A percentile compares a stretch with the other conserved stretches of the same genome.
Evolutionary conservation across 2,797 vertebrate species (phyloP).

Genomic region (Gymnodraco acuticeps): DNA sequence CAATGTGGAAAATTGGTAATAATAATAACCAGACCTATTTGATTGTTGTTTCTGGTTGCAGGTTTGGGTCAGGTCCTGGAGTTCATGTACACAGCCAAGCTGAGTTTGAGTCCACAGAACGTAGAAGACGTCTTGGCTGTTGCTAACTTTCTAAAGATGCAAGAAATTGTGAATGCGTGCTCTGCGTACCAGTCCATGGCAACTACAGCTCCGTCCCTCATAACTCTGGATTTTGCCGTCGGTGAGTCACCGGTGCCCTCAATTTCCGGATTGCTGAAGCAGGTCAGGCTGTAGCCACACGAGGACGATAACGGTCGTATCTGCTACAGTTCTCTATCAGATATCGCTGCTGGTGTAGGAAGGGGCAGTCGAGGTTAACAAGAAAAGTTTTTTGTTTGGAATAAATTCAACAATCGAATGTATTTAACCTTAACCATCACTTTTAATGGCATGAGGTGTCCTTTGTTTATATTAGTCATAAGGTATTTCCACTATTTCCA

Average conservation of each 20-base stretch:
- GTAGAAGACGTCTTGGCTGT: conserved; percentile 94
- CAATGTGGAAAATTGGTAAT: too few species aligned
- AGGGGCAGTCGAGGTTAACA: neutral
- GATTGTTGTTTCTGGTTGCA: conserved; percentile 68
- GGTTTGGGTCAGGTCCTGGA: conserved; percentile 96
- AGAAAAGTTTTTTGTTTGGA: neutral
- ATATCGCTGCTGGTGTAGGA: neutral
- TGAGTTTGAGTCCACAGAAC: conserved; percentile 91
- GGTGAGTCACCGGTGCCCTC: conserved; percentile 76
- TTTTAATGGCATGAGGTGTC: neutral
- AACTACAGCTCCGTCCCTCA: conserved; percentile 51
- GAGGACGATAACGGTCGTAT: too few species aligned
- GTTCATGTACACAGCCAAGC: conserved; percentile 98
- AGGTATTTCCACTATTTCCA: neutral
- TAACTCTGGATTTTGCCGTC: conserved; percentile 53
- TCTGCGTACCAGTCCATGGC: conserved; percentile 90
- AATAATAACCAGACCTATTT: neutral
- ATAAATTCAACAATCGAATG: neutral
- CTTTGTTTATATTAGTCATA: neutral
- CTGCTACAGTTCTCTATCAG: too few species aligned
- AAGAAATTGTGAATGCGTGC: conserved; percentile 94
- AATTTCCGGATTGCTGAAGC: neutral
- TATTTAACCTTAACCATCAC: neutral
- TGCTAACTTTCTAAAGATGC: conserved; percentile 96
- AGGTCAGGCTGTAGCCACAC: neutral